Base-by-base conservation (phyloP, 2,888 invertebrate species). In the Drosophila flavopinicola region DNA sequence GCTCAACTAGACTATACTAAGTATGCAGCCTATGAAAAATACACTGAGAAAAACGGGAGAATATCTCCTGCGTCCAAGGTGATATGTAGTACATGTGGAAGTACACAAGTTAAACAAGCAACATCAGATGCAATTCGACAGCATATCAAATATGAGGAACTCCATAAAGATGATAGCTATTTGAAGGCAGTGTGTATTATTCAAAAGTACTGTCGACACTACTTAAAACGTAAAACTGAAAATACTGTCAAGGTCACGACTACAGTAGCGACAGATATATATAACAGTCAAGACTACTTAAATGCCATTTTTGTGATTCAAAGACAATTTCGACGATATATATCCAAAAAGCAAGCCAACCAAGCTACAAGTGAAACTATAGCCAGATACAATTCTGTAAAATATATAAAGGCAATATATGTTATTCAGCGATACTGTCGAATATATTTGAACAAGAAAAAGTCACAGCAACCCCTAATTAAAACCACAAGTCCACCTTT, bases 351-450 rank as follows among this genome's bases (percentile, higher is more conserved):
- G 25, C 47, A 57, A 13, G 39, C 54, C n/a, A 39, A 27, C 9
- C 38, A 41, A 6, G 11, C 24, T 2, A 39, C 17, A 7, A 6
- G 1, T 11, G 5, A 30, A 15, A 10, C n/a, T n/a, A n/a, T n/a
- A n/a, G n/a, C n/a, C n/a, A 42, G 11, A n/a, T 63, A 67, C 30
- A 32, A 61, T 56, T 61, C 84, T 17, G 51, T 60, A 25, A 67
- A 78, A 49, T 82, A 88, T 42, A 52, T 85, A 25, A 71, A 78
- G n/a, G 78, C 90, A 0, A 70, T 88, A 53, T 67, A 74, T 41
- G 59, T 86, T 29, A 89, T 90, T 45, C 90, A 90, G 56, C 75
- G 83, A 5, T 83, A 75, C 35, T 83, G 83, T 15, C 82, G 89
- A 9, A 54, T 64, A 23, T 79, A 72, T 60, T 57, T 85, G n/a